Conservation (phyloP, 2,797 vertebrate species). For the Poecilia picta region DNA sequence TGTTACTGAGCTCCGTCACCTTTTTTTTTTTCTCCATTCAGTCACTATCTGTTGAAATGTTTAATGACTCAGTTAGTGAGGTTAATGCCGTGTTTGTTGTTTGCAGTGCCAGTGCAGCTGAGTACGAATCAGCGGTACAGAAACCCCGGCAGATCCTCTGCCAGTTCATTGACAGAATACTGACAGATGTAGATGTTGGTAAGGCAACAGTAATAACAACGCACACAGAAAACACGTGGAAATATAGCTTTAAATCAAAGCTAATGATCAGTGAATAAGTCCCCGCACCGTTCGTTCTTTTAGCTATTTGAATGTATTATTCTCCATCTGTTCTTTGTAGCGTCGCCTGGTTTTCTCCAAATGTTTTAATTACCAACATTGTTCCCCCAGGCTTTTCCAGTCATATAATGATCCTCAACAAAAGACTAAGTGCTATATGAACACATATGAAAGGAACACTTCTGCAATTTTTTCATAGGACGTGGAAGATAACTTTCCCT, state of each 20-base stretch:
- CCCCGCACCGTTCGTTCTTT: background rate
- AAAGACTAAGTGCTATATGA: background rate
- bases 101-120: conserved; percentile 86
- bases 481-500: background rate
- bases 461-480: background rate
- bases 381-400: background rate
- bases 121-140: conserved; percentile 89
- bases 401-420: background rate
- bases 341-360: background rate
- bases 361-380: no score
- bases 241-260: background rate
- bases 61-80: background rate
- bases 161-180: conserved; percentile 97
- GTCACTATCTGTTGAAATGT: background rate
- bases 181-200: conserved; percentile 96
- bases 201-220: conserved; percentile 56
- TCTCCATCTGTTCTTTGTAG: background rate
- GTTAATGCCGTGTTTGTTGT: background rate
- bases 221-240: background rate
- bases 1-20: background rate
- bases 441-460: background rate
- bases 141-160: conserved; percentile 97
- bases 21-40: background rate
- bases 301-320: background rate
- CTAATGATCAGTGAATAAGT: background rate